Percentiles rank a stretch among this genome's conserved stretches.
These are phyloP conservation scores for Spilarctia lutea DNA, from an alignment of 2,888 invertebrate species.

Conservation along the genomic window DNA sequence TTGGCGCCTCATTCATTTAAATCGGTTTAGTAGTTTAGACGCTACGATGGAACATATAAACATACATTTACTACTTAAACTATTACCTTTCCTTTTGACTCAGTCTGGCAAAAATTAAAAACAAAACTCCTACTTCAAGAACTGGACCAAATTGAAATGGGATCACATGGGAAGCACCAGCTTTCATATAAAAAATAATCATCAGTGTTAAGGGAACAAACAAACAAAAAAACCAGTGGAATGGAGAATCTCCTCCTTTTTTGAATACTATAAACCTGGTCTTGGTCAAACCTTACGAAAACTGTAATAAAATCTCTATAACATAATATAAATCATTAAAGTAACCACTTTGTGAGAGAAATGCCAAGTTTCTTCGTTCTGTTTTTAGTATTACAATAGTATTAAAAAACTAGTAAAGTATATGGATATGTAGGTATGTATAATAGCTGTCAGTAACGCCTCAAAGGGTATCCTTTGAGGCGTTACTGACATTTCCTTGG, in stretches of 20 bases:
- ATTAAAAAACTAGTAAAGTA: background rate
- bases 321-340: background rate
- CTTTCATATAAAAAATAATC: no score
- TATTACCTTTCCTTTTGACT: background rate
- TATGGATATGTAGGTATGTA: background rate
- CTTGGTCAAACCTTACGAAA: background rate
- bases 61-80: no score
- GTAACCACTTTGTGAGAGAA: background rate
- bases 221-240: no score
- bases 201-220: no score
- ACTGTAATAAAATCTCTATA: background rate
- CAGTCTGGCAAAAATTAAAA: background rate
- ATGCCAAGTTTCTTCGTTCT: background rate
- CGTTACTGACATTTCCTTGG: conserved; percentile 51
- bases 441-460: background rate
- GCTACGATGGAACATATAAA: no score
- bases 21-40: no score
- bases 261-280: background rate
- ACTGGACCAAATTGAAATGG: no score
- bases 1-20: no score
- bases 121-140: no score
- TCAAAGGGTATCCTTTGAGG: conserved; percentile 40
- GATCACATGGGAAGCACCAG: no score
- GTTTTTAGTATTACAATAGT: background rate
- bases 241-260: no score